phyloP scores from a whole-genome alignment of 2,113 vertebrate species.

The Cyprinodon tularosa region DNA sequence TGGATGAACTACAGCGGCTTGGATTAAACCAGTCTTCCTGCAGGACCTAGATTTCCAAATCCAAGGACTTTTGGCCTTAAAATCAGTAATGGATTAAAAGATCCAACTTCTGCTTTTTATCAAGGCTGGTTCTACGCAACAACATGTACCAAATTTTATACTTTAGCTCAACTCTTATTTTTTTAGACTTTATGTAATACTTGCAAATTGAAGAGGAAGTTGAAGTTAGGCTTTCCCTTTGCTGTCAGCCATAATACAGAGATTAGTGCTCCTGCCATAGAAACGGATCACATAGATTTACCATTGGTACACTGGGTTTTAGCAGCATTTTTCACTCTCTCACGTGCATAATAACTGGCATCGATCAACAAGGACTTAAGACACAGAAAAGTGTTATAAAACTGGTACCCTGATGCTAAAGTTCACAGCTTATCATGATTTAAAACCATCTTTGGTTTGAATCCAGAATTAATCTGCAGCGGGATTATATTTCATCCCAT shows the following conservation, averaged over 20 bases:
- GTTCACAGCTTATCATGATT: neutral
- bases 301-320: neutral
- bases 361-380: neutral
- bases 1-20: neutral
- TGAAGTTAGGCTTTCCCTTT: neutral
- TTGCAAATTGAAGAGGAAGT: neutral
- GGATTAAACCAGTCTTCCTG: neutral
- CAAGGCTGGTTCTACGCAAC: too few relatives aligned
- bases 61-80: neutral
- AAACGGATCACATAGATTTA: neutral
- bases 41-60: neutral
- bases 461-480: constrained; percentile 5
- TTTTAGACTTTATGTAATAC: neutral
- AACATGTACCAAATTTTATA: neutral
- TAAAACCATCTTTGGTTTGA: neutral
- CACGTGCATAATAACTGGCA: neutral
- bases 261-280: neutral
- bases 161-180: neutral
- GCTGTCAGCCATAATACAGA: neutral
- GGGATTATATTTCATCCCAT: constrained; percentile 16
- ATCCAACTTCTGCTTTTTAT: too few relatives aligned
- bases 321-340: constrained; percentile 3
- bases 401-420: neutral
- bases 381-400: neutral
- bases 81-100: too few relatives aligned